These are phyloP conservation scores for Microtus oregoni DNA, from an alignment of 2,113 vertebrate species.

Conservation along the genomic window DNA sequence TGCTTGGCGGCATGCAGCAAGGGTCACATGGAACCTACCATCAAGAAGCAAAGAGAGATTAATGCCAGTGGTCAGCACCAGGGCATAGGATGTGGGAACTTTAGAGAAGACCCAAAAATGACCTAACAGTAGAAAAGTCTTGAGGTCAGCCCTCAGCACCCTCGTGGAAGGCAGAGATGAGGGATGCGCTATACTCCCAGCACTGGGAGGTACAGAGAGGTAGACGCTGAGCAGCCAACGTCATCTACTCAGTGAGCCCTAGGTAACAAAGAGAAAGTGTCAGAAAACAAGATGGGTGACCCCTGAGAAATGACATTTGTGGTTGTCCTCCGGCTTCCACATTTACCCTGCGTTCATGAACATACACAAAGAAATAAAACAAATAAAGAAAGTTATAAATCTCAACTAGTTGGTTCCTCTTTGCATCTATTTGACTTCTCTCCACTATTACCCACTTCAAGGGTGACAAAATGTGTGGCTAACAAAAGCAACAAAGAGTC, in stretches of 20 bases:
- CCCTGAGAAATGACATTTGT: background rate
- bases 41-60: background rate
- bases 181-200: background rate
- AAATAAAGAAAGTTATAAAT: constrained; percentile 1
- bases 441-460: constrained; percentile 48
- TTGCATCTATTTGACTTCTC: constrained; percentile 89
- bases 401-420: constrained; percentile 68
- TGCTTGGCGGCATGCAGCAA: background rate
- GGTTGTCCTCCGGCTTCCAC: background rate
- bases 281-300: background rate
- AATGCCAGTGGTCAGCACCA: background rate
- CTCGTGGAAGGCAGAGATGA: background rate
- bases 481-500: background rate
- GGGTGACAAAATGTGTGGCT: background rate
- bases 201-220: background rate
- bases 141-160: background rate
- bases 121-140: background rate
- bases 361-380: background rate
- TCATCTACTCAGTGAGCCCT: background rate
- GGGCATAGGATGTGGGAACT: background rate
- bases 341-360: background rate
- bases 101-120: background rate
- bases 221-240: background rate
- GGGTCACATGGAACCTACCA: background rate
- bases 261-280: background rate